Base-by-base conservation (phyloP, 2,888 invertebrate species). In the Eupsilia transversa region DNA sequence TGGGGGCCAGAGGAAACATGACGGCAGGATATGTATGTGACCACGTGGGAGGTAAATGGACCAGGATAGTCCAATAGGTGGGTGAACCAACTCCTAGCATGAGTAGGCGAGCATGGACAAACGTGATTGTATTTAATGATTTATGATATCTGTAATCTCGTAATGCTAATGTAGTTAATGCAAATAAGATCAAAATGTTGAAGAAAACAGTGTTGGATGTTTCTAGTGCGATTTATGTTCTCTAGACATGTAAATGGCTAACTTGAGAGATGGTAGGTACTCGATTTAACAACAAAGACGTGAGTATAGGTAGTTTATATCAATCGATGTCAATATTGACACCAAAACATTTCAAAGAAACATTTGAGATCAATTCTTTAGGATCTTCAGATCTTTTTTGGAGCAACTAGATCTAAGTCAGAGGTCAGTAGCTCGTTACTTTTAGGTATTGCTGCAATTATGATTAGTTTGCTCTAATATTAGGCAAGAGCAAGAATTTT, bases 11-110 rank as follows among this genome's bases (percentile, higher is more conserved):
- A 80, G 74, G 74, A 63, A 76, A 86, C 84, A 88, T 86, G 79
- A 72, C 59, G 35, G 57, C 67, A 73, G 76, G 73, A 84, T 77
- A 82, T 77, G 54, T 76, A 75, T 81, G 72, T 63, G 38, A 12
- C 76, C 67, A 87, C 79, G 94, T 93, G 90, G 94, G 93, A 85
- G 88, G 91, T 78, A 88, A 92, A 91, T 86, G 86, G 91, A 84
- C 89, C 88, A 86, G 91, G 90, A 89, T 79, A 86, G 80, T 73
- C 74, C 74, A 74, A 80, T 83, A 86, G 82, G 89, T 89, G 86
- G 87, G 89, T 89, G 89, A 87, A 84, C 79, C 80, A 82, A 87
- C 85, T 84, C 79, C 81, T 84, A 78, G 87, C 80, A 88, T 85
- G 89, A 88, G 92, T 90, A 89, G 91, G 91, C 89, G 90, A 87